Percentiles rank a stretch among this genome's conserved stretches.
These are phyloP conservation scores for Yponomeuta evonymella DNA, from an alignment of 2,888 invertebrate species.

Conservation along the genomic window DNA sequence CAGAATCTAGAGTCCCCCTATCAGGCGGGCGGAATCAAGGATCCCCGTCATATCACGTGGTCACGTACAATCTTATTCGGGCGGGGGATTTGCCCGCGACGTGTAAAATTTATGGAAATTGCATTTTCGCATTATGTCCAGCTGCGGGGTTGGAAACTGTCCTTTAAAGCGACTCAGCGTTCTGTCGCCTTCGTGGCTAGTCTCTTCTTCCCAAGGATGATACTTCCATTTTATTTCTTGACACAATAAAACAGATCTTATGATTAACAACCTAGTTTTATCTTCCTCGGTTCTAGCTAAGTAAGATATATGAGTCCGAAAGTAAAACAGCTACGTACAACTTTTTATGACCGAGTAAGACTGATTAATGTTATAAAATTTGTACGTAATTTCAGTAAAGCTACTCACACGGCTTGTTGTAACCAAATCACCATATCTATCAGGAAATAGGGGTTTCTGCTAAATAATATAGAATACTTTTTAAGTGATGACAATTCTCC, in stretches of 20 bases:
- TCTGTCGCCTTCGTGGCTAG: not conserved
- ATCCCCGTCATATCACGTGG: constrained; percentile 41
- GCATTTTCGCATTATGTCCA: constrained; percentile 66
- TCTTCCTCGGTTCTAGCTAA: not conserved
- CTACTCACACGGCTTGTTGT: too few species aligned
- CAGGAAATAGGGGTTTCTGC: too few species aligned
- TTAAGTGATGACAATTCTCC: too few species aligned
- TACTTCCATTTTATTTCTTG: not conserved
- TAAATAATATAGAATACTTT: too few species aligned
- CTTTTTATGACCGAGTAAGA: not conserved
- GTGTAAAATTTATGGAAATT: constrained; percentile 77
- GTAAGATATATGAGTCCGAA: too few species aligned
- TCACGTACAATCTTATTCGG: constrained; percentile 67
- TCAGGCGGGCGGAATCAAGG: constrained; percentile 18
- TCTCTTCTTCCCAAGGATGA: not conserved
- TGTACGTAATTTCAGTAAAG: too few species aligned
- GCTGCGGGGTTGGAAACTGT: constrained; percentile 32
- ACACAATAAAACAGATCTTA: constrained; percentile 1
- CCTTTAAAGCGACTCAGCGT: constrained; percentile 22
- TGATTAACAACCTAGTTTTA: not conserved
- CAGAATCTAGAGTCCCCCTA: constrained; percentile 24
- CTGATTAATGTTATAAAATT: not conserved
- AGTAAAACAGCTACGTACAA: not conserved
- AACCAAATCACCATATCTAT: too few species aligned
- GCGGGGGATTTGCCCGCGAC: constrained; percentile 60